Conservation (phyloP, 2,888 invertebrate species). For the Notocelia uddmanniana region DNA sequence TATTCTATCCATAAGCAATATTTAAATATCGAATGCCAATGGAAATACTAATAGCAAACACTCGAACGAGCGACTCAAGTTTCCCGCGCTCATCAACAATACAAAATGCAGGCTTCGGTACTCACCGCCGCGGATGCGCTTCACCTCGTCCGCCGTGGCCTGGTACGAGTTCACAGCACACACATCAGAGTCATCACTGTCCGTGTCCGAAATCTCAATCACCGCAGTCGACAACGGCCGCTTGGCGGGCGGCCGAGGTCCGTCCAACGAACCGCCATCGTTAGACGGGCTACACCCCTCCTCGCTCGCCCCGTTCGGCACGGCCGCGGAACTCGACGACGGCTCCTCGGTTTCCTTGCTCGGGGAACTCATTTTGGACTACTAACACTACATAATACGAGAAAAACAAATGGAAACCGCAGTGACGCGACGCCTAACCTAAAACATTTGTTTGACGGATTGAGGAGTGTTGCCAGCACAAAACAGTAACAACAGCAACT, state of each 20-base stretch:
- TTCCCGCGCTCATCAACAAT: conserved; percentile 68
- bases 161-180: conserved; percentile 82
- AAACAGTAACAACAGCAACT: neutral
- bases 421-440: conserved; percentile 81
- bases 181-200: conserved; percentile 83
- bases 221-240: conserved; percentile 69
- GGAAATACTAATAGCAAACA: conserved; percentile 17
- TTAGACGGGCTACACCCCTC: conserved; percentile 56
- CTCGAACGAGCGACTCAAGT: conserved; percentile 51
- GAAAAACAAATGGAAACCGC: conserved; percentile 74
- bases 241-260: conserved; percentile 75
- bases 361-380: conserved; percentile 75
- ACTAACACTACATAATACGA: conserved; percentile 78
- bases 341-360: conserved; percentile 74
- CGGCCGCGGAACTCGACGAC: conserved; percentile 63
- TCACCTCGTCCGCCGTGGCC: conserved; percentile 81
- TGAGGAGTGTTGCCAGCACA: conserved; percentile 50
- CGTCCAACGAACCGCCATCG: conserved; percentile 55
- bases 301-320: conserved; percentile 56
- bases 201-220: conserved; percentile 81
- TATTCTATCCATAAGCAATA: neutral
- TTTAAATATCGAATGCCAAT: neutral
- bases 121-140: conserved; percentile 80
- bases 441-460: conserved; percentile 74
- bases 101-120: conserved; percentile 46